Conservation (phyloP, 1,140 invertebrate genomes). For the Drosophila azteca region DNA sequence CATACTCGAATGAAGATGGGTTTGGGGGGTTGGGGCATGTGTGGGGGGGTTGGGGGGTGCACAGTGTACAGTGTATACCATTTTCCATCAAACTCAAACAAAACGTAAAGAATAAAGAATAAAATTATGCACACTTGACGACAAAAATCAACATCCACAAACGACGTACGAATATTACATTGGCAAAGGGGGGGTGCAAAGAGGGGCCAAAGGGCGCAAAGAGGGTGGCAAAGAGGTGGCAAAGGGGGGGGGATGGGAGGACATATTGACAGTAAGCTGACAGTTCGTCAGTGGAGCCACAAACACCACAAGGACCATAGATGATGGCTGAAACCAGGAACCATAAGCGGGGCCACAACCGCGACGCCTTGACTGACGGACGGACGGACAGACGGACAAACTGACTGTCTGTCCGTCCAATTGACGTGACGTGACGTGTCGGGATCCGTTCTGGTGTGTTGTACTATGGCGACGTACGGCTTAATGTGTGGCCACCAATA, state of each 20-base stretch:
- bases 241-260: slow-evolving; percentile 3
- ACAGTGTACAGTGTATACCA: slow-evolving; percentile 5
- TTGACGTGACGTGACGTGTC: slow-evolving; percentile 56
- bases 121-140: slow-evolving; percentile 72
- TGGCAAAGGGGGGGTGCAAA: neutral
- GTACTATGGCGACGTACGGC: slow-evolving; percentile 67
- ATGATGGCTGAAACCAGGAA: slow-evolving; percentile 32
- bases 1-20: neutral
- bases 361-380: slow-evolving; percentile 54
- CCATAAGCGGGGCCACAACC: slow-evolving; percentile 23
- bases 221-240: neutral
- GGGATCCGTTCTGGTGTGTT: slow-evolving; percentile 17
- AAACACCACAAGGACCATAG: slow-evolving; percentile 15
- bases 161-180: slow-evolving; percentile 28
- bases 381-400: slow-evolving; percentile 19
- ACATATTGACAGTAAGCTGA: slow-evolving; percentile 76
- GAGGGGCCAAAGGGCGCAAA: neutral
- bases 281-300: slow-evolving; percentile 65
- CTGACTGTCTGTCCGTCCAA: slow-evolving; percentile 20
- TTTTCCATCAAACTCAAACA: slow-evolving; percentile 66
- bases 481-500: slow-evolving; percentile 72
- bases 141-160: slow-evolving; percentile 59
- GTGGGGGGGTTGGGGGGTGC: too few species aligned
- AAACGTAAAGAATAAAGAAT: slow-evolving; percentile 56
- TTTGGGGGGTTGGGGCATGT: neutral